Evolutionary conservation across 1,140 invertebrate genomes (phyloP), one percentile per base, ranked within the genome.

Genomic region (Ceratosolen solmsi): DNA sequence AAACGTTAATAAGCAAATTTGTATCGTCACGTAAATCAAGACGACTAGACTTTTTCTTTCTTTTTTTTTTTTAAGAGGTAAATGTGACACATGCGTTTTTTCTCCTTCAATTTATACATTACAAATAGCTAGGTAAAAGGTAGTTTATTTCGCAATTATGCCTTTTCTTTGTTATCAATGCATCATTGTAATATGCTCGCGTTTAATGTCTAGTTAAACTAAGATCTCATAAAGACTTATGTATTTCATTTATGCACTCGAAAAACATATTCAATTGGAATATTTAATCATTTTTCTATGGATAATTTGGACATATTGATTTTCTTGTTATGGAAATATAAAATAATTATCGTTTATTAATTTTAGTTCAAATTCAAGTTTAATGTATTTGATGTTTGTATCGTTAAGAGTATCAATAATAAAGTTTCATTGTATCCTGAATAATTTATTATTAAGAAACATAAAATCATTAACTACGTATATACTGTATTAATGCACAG

Each of bases 81-180:
- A 46, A 7, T 46, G 13, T 46, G 20, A 25, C 22, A 56, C n/a
- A 56, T 56, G 54, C 51, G 51, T 54, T 46, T 13, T 46, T 46
- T 46, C 5, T 5, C 5, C 70, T 70, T 38, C 30, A 30, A 70
- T 49, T 78, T 25, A 17, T 33, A 2, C 70, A 70, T 79, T 70
- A n/a, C 33, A 68, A 78, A 70, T 78, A 70, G 20, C 49, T n/a
- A 49, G 49, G 41, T 25, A 70, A 38, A 33, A 30, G 20, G 7
- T 74, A 36, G 33, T 38, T 4, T 49, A 2, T 9, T 27, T 63
- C 25, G 58, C 15, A 63, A 63, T 63, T 63, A 33, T 63, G 27
- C 8, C 41, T 36, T 27, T 65, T 36, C 17, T 36, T 65, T 36
- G 15, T 36, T 17, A 65, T 36, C 1, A 36, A 65, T 17, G 13